Evolutionary conservation across 2,797 vertebrate species (phyloP).

Genomic region (Smutsia temminckii): DNA sequence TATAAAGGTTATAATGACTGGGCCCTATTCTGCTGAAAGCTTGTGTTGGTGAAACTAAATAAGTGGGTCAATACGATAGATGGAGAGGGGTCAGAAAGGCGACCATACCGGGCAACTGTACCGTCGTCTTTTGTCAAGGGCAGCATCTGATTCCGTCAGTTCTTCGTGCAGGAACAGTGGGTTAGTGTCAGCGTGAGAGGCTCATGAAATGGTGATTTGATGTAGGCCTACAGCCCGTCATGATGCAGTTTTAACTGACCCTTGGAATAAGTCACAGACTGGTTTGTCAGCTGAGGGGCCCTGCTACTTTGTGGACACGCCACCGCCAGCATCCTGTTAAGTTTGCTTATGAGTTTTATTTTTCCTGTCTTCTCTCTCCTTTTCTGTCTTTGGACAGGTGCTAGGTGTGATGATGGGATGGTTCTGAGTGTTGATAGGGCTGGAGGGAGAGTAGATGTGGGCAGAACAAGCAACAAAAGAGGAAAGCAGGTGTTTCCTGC

Average conservation of each 20-base stretch:
- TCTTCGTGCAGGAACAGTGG: background rate
- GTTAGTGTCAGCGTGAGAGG: background rate
- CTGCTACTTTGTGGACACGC: background rate
- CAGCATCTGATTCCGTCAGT: background rate
- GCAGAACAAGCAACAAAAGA: background rate
- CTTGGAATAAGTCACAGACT: fast-evolving
- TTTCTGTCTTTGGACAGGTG: background rate
- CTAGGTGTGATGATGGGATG: too few relatives aligned
- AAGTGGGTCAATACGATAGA: background rate
- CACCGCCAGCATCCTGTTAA: background rate
- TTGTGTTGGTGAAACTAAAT: background rate
- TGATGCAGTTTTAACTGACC: background rate
- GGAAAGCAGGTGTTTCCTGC: background rate
- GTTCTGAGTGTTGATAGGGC: background rate
- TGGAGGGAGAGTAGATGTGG: background rate
- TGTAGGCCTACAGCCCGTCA: fast-evolving
- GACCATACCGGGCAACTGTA: fast-evolving
- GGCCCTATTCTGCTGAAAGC: background rate
- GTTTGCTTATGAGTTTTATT: background rate
- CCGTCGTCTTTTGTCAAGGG: background rate
- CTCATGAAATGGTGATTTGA: fast-evolving
- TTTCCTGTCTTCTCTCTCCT: background rate
- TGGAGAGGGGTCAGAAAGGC: background rate
- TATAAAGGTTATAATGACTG: too few relatives aligned
- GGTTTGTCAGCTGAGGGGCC: background rate